phyloP scores from a whole-genome alignment of 2,113 vertebrate species.

The Anguilla rostrata region DNA sequence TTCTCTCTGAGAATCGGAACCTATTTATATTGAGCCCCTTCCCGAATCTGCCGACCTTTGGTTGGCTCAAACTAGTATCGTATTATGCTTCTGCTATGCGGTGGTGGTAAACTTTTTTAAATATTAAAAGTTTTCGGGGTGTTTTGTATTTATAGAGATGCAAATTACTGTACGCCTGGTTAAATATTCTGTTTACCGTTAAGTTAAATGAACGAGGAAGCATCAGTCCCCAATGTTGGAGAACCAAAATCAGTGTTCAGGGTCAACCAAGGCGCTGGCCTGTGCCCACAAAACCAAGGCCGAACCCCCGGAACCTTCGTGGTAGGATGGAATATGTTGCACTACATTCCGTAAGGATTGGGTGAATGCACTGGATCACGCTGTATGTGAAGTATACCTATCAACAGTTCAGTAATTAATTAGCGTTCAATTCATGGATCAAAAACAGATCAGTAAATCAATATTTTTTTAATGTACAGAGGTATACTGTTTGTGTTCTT shows the following conservation, averaged over 20 bases:
- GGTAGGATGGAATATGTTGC: neutral
- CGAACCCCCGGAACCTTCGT: neutral
- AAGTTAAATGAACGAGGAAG: neutral
- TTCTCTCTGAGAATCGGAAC: neutral
- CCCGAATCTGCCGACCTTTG: neutral
- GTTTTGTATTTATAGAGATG: conserved; percentile 35
- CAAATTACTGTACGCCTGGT: conserved; percentile 35
- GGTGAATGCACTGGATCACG: neutral
- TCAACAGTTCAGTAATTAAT: neutral
- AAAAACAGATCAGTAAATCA: neutral
- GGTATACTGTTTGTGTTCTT: conserved; percentile 8
- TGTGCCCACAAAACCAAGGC: neutral
- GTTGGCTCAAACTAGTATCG: neutral
- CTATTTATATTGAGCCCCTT: neutral
- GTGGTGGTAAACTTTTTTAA: neutral
- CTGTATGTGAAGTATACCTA: neutral
- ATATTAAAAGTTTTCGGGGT: conserved; percentile 19
- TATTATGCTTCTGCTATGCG: neutral
- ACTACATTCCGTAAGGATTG: neutral
- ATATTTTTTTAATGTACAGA: conserved; percentile 21
- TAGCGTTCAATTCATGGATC: neutral
- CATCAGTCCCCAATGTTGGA: neutral
- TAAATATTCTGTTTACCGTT: neutral
- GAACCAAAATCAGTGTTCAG: neutral
- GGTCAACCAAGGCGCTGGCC: neutral